Evolutionary conservation across 1,140 invertebrate genomes (phyloP), one percentile per base, ranked within the genome.

Genomic region (Orchesella cincta): DNA sequence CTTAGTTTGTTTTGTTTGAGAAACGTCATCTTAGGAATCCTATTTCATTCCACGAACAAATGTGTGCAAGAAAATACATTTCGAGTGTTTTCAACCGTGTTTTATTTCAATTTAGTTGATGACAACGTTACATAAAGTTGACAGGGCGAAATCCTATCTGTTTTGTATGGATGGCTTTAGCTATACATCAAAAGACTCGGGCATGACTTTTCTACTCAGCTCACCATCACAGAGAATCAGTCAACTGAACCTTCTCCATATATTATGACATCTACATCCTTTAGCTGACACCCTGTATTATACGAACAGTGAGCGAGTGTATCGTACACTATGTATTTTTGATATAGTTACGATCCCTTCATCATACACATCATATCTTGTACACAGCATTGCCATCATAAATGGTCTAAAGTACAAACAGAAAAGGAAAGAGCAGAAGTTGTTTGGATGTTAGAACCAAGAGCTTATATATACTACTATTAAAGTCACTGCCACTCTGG

Each of bases 41-140:
- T 46, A 46, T 46, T 46, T 46, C 39, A 46, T 46, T 46, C 8
- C 8, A 46, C 8, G 39, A 46, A 46, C 20, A 46, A 46, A 20
- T 46, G 39, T 46, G n/a, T n/a, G n/a, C n/a, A 46, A 46, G 39
- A 5, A 57, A 8, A 57, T 14, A 57, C 23, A 67, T 33, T 67
- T 67, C 12, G 12, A 33, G 62, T 67, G 26, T 33, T 67, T 33
- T 29, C 62, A 67, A 29, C 31, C 62, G 62, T 67, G 62, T 67
- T 67, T 33, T 31, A 67, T 67, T 67, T 67, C 62, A 67, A 67
- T 67, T 67, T 67, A 3, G 62, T 67, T 67, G 62, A 67, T 67
- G 62, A 67, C 62, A 33, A 67, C 62, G 33, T 67, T 33, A 67
- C 62, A 31, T 29, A 67, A 67, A 67, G 62, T 31, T 67, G 62